These are phyloP conservation scores for Synergus itoensis DNA, from an alignment of 2,888 invertebrate genomes.

Conservation along the genomic window DNA sequence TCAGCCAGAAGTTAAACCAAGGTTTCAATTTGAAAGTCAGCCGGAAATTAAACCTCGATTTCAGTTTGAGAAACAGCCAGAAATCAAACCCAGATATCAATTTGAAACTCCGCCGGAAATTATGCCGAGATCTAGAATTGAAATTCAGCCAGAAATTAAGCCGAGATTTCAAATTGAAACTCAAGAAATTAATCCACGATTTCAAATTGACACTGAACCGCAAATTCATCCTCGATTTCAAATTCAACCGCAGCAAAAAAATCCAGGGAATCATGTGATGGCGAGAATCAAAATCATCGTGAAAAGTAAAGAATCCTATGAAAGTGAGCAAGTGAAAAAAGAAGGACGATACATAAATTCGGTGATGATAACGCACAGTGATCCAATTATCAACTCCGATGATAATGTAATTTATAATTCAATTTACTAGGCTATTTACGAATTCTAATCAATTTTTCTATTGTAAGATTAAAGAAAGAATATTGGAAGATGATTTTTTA, in stretches of 20 bases:
- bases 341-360: slow-evolving; percentile 67
- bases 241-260: slow-evolving; percentile 57
- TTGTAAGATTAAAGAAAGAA: background rate
- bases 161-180: slow-evolving; percentile 21
- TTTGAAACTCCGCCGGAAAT: background rate
- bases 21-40: slow-evolving; percentile 38
- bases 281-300: slow-evolving; percentile 74
- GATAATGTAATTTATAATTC: slow-evolving; percentile 75
- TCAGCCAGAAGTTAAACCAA: background rate
- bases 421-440: slow-evolving; percentile 64
- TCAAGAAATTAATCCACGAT: slow-evolving; percentile 41
- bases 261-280: slow-evolving; percentile 73
- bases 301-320: slow-evolving; percentile 63
- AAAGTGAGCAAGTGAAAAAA: slow-evolving; percentile 45
- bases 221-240: slow-evolving; percentile 33
- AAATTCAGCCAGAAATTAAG: background rate
- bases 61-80: slow-evolving; percentile 1
- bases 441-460: background rate
- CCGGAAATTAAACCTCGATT: slow-evolving; percentile 33
- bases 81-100: background rate
- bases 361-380: slow-evolving; percentile 67
- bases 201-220: slow-evolving; percentile 25
- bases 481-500: background rate
- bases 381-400: slow-evolving; percentile 72
- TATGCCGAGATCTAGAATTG: background rate